Evolutionary conservation across 2,888 invertebrate genomes (phyloP), one percentile per base, ranked within the genome.

Genomic region (Leuctra nigra): DNA sequence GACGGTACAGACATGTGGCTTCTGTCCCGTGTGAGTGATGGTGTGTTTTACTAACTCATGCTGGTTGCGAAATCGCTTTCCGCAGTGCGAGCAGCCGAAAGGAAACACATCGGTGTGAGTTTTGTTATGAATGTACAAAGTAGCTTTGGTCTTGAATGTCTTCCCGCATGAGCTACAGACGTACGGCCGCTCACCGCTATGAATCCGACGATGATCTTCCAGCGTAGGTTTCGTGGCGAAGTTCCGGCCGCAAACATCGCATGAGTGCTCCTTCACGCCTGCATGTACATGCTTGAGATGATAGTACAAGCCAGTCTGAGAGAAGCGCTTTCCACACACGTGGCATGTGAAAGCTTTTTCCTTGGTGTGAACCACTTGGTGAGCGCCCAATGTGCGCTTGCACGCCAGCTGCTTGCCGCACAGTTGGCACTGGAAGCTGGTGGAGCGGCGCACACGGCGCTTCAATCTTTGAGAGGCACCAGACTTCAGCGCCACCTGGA

Each of bases 311-410:
- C 50, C 50, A 11, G 50, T 50, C n/a, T 50, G 50, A 2, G 50
- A 50, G 35, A 35, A 50, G 2, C 35, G 79, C 63, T 81, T 82
- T 2, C 83, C 83, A 67, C 84, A 84, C 20, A 81, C 66, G 68
- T 84, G 82, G 65, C 84, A 84, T 1, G 81, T 79, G 68, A 78
- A 83, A 1, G 83, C 81, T 48, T 80, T 73, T 69, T 83, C 83
- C 2, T 82, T 83, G 6, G 66, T 68, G 47, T 73, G 73, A 39
- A 71, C 71, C 58, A 73, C 71, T 69, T 73, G 67, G 63, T 81
- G 81, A 1, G 69, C 65, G 3, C 36, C 23, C 11, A 46, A 57
- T 14, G 48, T 59, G 13, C 53, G 54, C 20, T 59, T 59, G 20
- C 53, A 29, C 9, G 33, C 24, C 14, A 61, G 55, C 22, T 55